Conservation (phyloP, 2,888 invertebrate species). For the Drosophila cyrtoloma region DNA sequence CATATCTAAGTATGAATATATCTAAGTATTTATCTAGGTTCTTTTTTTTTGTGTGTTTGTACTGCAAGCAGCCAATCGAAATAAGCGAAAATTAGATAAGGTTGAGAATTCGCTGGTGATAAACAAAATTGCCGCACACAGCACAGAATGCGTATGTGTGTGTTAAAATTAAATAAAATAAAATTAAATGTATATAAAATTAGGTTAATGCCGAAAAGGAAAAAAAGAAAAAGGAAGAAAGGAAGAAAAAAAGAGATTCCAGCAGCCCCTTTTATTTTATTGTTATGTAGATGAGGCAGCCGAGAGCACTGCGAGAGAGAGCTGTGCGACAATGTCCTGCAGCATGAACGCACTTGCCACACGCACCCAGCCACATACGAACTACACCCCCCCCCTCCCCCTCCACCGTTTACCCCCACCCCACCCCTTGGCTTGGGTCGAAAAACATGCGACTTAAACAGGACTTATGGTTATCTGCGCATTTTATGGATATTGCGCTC, state of each 20-base stretch:
- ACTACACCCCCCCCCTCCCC: not conserved
- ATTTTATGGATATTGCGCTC: slow-evolving; percentile 80
- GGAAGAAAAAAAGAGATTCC: too few species aligned
- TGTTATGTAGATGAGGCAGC: slow-evolving; percentile 77
- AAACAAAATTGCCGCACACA: slow-evolving; percentile 13
- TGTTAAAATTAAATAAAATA: slow-evolving; percentile 80
- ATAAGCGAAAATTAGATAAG: slow-evolving; percentile 5
- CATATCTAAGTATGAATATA: too few species aligned
- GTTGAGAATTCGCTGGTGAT: slow-evolving; percentile 15
- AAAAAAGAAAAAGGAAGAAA: not conserved
- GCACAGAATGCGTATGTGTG: slow-evolving; percentile 47
- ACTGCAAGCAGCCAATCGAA: not conserved
- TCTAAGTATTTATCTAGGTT: slow-evolving; percentile 2
- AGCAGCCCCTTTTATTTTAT: slow-evolving; percentile 71
- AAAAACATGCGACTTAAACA: slow-evolving; percentile 76
- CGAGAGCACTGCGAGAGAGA: slow-evolving; percentile 6
- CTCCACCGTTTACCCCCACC: not conserved
- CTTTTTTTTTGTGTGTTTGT: not conserved
- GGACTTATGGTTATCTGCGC: slow-evolving; percentile 82
- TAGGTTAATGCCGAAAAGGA: slow-evolving; percentile 71
- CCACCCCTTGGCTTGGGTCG: slow-evolving; percentile 12
- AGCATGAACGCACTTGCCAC: slow-evolving; percentile 42
- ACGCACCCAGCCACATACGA: slow-evolving; percentile 58
- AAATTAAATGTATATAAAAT: slow-evolving; percentile 81
- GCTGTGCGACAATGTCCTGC: slow-evolving; percentile 53